phyloP scores from a whole-genome alignment of 2,888 invertebrate genomes.

The Chirona hameri region DNA sequence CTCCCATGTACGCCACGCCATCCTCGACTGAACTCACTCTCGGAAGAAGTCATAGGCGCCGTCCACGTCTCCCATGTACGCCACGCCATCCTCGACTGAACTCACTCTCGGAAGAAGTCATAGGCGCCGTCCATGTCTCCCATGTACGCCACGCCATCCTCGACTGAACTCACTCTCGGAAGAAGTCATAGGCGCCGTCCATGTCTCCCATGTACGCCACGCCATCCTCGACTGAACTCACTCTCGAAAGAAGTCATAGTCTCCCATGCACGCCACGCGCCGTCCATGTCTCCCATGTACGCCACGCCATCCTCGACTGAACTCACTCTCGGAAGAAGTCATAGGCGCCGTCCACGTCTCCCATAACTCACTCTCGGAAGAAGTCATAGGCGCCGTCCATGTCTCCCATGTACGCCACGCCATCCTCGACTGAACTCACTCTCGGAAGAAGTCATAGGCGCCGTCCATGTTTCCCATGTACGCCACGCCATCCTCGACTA shows the following conservation, averaged over 20 bases:
- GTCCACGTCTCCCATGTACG: conserved; percentile 69
- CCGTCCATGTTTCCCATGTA: conserved; percentile 71
- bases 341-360: conserved; percentile 71
- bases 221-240: conserved; percentile 72
- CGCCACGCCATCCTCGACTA: conserved; percentile 79
- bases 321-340: conserved; percentile 75
- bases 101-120: conserved; percentile 74
- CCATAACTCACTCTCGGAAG: conserved; percentile 74
- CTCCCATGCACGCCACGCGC: no score
- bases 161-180: conserved; percentile 68
- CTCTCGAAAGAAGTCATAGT: conserved; percentile 72
- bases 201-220: conserved; percentile 76
- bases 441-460: conserved; percentile 73
- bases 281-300: conserved; percentile 68
- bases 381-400: conserved; percentile 72
- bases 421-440: conserved; percentile 74
- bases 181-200: conserved; percentile 72
- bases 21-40: conserved; percentile 75
- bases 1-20: conserved; percentile 74
- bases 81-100: conserved; percentile 75
- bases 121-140: conserved; percentile 76
- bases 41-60: conserved; percentile 76
- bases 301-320: conserved; percentile 79
- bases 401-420: conserved; percentile 75
- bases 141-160: conserved; percentile 77